Evolutionary conservation across 2,888 invertebrate species (phyloP).

Genomic region (Baronia brevicornis): DNA sequence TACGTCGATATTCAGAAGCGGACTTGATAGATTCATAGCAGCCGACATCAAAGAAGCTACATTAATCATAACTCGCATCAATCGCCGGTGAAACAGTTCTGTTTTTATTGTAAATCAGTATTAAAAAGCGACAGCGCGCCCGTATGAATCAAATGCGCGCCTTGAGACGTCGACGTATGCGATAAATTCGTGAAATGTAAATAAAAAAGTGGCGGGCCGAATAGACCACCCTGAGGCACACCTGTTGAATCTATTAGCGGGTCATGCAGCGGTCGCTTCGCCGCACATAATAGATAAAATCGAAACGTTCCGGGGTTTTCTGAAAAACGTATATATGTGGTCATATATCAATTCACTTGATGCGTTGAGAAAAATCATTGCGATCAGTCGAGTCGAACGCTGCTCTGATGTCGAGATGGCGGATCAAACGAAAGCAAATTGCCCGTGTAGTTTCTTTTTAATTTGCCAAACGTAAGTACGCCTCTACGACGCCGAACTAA

Average conservation of each 20-base stretch:
- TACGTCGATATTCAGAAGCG: constrained; percentile 71
- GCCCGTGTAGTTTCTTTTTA: constrained; percentile 58
- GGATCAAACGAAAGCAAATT: constrained; percentile 62
- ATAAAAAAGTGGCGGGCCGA: constrained; percentile 55
- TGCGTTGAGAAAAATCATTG: constrained; percentile 59
- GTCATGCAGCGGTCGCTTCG: constrained; percentile 31
- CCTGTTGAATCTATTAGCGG: constrained; percentile 68
- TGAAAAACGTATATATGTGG: constrained; percentile 31
- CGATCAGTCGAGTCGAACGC: constrained; percentile 41
- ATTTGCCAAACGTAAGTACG: constrained; percentile 49
- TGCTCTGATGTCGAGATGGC: constrained; percentile 33
- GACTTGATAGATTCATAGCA: constrained; percentile 74
- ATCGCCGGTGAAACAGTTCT: constrained; percentile 68
- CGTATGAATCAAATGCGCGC: constrained; percentile 68
- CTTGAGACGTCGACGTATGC: constrained; percentile 65
- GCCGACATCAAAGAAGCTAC: constrained; percentile 68
- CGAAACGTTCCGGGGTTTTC: constrained; percentile 35
- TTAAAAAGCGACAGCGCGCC: constrained; percentile 71
- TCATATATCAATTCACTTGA: constrained; percentile 55
- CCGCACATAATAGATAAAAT: constrained; percentile 47
- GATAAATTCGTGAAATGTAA: constrained; percentile 69
- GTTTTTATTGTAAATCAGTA: constrained; percentile 75
- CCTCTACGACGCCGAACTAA: constrained; percentile 48
- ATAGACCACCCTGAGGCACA: constrained; percentile 65
- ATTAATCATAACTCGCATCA: constrained; percentile 76